Conservation (phyloP, 2,888 invertebrate species). For the Oscheius sp. region DNA sequence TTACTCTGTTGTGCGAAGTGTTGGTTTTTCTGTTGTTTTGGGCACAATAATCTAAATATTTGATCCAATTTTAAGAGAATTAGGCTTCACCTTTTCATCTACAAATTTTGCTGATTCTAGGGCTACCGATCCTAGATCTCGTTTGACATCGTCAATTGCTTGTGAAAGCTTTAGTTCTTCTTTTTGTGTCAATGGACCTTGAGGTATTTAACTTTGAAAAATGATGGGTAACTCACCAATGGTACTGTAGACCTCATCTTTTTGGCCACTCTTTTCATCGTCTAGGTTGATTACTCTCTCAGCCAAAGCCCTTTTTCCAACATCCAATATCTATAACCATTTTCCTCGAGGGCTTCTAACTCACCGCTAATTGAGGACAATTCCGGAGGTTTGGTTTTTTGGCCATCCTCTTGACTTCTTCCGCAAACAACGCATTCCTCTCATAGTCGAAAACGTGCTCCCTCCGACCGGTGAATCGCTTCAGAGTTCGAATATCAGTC, state of each 20-base stretch:
- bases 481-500: constrained; percentile 23
- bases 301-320: constrained; percentile 8
- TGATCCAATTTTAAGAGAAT: neutral
- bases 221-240: neutral
- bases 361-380: constrained; percentile 17
- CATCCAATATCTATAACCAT: constrained; percentile 5
- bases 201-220: neutral
- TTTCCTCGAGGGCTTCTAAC: neutral
- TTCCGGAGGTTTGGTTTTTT: constrained; percentile 5
- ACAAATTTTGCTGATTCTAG: neutral
- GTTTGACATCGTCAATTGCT: neutral
- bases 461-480: constrained; percentile 34
- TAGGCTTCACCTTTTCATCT: neutral
- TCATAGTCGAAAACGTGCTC: constrained; percentile 46
- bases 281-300: neutral
- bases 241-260: constrained; percentile 12
- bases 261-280: neutral
- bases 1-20: neutral
- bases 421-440: constrained; percentile 54
- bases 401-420: constrained; percentile 41
- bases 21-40: neutral
- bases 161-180: neutral
- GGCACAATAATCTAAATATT: neutral
- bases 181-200: neutral
- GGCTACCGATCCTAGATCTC: neutral